Base-by-base conservation (phyloP, 2,888 invertebrate species). In the Palloptera scutellata region DNA sequence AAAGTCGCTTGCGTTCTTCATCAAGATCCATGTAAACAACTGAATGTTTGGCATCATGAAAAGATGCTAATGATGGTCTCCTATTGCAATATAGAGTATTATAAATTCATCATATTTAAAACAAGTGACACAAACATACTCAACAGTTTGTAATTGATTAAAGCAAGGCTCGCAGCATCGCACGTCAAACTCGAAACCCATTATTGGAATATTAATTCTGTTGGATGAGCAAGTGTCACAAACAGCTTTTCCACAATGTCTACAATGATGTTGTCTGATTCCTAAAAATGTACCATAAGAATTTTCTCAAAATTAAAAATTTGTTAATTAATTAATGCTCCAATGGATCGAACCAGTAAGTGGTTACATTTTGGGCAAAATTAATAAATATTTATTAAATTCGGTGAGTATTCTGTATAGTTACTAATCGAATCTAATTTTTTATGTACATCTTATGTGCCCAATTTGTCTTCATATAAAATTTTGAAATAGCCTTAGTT, bases 151-250 rank as follows among this genome's bases (percentile, higher is more conserved):
- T 53, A 97, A 87, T 73, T 90, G 89, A 74, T 90, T 89, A 84
- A 92, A 92, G 86, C 99, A 99, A 48, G 91, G 91, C 82, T 96
- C 93, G 86, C 99, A 99, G 64, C 98, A 94, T 70, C 99, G 89
- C 73, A 98, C 97, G 82, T 95, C 94, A 86, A 96, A 97, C 87
- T 99, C 99, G 86, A 97, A 98, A 59, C 99, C 99, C 95, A 98
- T 95, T 62, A 92, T 88, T 1, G 99, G 98, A 83, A 98, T 93
- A 67, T 94, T 92, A 76, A 96, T 90, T 72, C 94, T 91, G 83
- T 93, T 92, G 66, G 91, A 90, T 15, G 96, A 96, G 85, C 99
- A 99, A 74, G 90, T 88, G 81, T 94, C 96, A 86, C 99, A 99
- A 64, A 97, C 91, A 13, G 99, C 98, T 83, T 93, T 92, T 55